phyloP scores from a whole-genome alignment of 2,888 invertebrate genomes.

The Zelleria hepariella region DNA sequence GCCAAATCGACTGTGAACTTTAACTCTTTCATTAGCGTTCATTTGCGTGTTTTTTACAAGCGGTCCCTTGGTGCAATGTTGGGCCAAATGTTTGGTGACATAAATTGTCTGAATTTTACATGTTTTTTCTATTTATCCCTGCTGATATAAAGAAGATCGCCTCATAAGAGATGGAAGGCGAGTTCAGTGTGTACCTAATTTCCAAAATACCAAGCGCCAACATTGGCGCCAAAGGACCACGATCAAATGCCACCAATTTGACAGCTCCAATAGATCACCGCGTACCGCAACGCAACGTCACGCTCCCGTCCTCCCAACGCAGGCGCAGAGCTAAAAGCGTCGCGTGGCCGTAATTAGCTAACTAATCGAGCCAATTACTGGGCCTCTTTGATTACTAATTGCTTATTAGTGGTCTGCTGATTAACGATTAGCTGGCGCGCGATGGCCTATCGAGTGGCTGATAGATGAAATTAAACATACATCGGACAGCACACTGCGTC shows the following conservation, averaged over 20 bases:
- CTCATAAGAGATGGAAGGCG: too few species aligned
- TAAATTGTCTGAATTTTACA: too few species aligned
- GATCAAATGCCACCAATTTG: background rate
- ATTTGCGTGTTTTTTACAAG: background rate
- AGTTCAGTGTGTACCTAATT: too few species aligned
- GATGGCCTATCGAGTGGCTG: background rate
- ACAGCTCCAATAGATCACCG: background rate
- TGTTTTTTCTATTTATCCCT: too few species aligned
- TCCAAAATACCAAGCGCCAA: too few species aligned
- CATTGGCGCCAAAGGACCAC: background rate
- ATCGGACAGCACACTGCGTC: too few species aligned
- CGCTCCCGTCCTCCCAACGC: background rate
- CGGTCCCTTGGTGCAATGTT: background rate
- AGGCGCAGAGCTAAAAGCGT: background rate
- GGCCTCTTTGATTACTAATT: constrained; percentile 4
- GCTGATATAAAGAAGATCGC: too few species aligned
- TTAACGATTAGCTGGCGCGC: background rate
- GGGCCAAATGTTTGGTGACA: background rate
- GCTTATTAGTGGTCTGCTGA: constrained; percentile 1
- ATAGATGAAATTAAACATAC: too few species aligned
- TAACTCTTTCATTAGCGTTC: background rate
- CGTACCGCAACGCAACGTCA: background rate
- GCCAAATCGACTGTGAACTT: constrained; percentile 1
- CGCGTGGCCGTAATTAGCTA: constrained; percentile 2
- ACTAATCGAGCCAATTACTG: constrained; percentile 6